Base-by-base conservation (phyloP, 2,888 invertebrate genomes). In the Pegoplata infirma region DNA sequence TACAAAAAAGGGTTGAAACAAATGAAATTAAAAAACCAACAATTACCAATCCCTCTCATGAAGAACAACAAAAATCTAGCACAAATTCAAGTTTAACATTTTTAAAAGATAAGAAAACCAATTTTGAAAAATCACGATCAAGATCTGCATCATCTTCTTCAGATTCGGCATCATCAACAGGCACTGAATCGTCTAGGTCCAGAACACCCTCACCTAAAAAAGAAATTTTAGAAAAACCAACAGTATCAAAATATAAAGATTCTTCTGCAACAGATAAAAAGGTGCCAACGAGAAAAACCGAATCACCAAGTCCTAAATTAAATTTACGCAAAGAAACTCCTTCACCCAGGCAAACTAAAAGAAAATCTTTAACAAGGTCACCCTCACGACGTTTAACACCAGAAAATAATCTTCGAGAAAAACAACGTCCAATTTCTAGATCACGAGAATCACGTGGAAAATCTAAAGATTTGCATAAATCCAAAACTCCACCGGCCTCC, bases 131-230 rank as follows among this genome's bases (percentile, higher is more conserved):
- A 44, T 59, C 73, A 12, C 66, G 76, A 56, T 80, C 76, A 12
- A 68, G 69, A 12, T 72, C 19, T 49, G 77, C 76, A 23, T 17
- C n/a, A 8, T 59, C 73, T 3, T 64, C 68, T 12, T 73, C 53
- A 8, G 47, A 78, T 51, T 49, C 66, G 5, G 56, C 19, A 5
- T 75, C 78, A 3, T 63, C 63, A 7, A 53, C 61, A 47, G 61
- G 49, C n/a, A 63, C 75, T 23, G 58, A 59, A 36, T 53, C 40
- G 7, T 73, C 78, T 16, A 66, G 80, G 76, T 66, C 82, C 51
- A 59, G 79, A 59, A 19, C 71, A 76, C 73, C 81, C 44, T 77
- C 74, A 7, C 67, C 86, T 85, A 79, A 81, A 8, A 85, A 14
- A 17, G 63, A 63, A 16, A 2, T n/a, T 17, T 23, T 49, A 8